Evolutionary conservation across 1,140 invertebrate genomes (phyloP).

Genomic region (Leguminivora glycinivorella): DNA sequence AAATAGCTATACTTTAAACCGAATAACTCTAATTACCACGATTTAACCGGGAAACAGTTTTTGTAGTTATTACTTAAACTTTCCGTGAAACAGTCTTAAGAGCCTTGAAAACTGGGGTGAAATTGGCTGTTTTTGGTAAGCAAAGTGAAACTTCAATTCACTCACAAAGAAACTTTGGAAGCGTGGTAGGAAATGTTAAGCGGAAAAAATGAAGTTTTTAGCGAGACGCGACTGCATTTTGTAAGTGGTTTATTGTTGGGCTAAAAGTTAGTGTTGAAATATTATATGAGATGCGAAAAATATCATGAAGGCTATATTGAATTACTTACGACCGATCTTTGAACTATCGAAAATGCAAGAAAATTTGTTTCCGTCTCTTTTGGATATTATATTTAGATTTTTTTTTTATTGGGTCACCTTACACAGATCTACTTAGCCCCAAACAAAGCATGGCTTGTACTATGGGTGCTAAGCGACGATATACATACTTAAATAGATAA

Average conservation of each 20-base stretch:
- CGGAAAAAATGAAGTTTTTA: neutral
- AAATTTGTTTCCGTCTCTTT: too few relatives aligned
- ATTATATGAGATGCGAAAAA: too few relatives aligned
- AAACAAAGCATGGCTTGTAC: too few relatives aligned
- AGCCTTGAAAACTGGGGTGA: neutral
- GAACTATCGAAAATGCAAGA: too few relatives aligned
- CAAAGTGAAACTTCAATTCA: neutral
- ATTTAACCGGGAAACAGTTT: slow-evolving; percentile 10
- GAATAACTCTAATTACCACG: slow-evolving; percentile 10
- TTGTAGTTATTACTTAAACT: neutral
- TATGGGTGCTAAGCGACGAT: too few relatives aligned
- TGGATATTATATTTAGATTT: too few relatives aligned
- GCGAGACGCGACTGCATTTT: neutral
- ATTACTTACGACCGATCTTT: too few relatives aligned
- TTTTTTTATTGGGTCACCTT: too few relatives aligned
- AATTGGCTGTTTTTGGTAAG: neutral
- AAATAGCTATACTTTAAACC: neutral
- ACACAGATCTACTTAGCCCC: too few relatives aligned
- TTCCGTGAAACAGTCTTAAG: neutral
- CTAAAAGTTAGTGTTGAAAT: neutral
- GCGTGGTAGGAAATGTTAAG: neutral
- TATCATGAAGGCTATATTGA: too few relatives aligned
- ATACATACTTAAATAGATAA: too few relatives aligned
- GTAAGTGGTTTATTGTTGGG: neutral
- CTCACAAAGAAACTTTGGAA: neutral